Conservation (phyloP, 2,797 vertebrate genomes). For the Rhinophrynus dorsalis region DNA sequence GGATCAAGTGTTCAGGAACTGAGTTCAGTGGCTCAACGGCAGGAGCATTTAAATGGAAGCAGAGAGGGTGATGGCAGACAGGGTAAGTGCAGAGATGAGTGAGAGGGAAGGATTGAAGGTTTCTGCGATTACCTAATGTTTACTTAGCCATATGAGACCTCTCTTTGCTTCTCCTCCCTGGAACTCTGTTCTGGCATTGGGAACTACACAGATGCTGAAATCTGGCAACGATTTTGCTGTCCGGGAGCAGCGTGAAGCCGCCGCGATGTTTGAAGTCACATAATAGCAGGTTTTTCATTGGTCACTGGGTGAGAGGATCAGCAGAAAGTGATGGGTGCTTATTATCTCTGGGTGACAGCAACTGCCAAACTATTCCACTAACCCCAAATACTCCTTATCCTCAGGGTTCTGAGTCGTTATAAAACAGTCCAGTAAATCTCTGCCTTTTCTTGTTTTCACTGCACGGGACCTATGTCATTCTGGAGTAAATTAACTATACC, state of each 20-base stretch:
- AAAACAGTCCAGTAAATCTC: too few relatives aligned
- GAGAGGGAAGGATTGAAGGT: background rate
- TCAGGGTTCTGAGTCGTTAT: too few relatives aligned
- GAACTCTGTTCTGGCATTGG: background rate
- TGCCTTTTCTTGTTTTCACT: too few relatives aligned
- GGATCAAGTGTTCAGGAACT: too few relatives aligned
- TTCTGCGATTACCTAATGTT: constrained; percentile 19
- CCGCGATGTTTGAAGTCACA: constrained; percentile 9
- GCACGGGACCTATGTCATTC: too few relatives aligned
- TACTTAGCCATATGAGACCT: constrained; percentile 14
- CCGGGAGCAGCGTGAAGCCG: background rate
- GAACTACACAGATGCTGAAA: constrained; percentile 4
- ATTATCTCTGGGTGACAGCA: constrained; percentile 7
- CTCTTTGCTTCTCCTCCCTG: background rate
- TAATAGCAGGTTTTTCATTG: constrained; percentile 29
- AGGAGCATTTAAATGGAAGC: too few relatives aligned
- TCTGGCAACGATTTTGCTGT: constrained; percentile 2
- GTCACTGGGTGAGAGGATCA: constrained; percentile 9
- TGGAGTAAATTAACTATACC: too few relatives aligned
- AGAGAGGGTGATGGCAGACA: background rate
- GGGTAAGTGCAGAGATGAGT: background rate
- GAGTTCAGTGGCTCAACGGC: too few relatives aligned
- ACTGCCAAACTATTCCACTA: constrained; percentile 1
- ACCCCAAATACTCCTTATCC: constrained; percentile 17
- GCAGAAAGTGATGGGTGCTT: background rate